A percentile compares a stretch with the other conserved stretches of the same genome.
These are phyloP conservation scores for Leptarthrus brevirostris DNA, from an alignment of 2,888 invertebrate genomes.

Conservation along the genomic window DNA sequence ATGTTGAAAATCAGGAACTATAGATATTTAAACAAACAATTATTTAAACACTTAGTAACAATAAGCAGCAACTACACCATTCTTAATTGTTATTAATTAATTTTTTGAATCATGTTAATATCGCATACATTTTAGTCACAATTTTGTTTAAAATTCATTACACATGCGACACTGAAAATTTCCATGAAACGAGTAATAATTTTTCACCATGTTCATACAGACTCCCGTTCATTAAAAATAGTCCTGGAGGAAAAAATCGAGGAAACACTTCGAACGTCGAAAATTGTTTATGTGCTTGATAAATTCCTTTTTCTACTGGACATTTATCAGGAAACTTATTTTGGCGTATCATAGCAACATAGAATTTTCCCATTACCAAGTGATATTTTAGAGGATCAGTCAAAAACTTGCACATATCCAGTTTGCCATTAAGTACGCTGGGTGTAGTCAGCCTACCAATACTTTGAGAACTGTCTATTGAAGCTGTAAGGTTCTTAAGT, in stretches of 20 bases:
- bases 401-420: background rate
- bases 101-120: too few relatives aligned
- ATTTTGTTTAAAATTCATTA: too few relatives aligned
- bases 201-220: too few relatives aligned
- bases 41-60: too few relatives aligned
- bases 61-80: too few relatives aligned
- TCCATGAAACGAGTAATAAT: too few relatives aligned
- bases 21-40: too few relatives aligned
- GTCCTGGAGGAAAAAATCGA: background rate
- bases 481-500: background rate
- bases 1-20: too few relatives aligned
- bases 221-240: too few relatives aligned
- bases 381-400: background rate
- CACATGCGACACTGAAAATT: too few relatives aligned
- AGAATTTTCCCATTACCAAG: background rate
- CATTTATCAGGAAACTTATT: background rate
- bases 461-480: background rate
- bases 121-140: too few relatives aligned
- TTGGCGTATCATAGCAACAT: background rate
- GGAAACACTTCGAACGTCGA: background rate
- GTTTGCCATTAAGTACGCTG: background rate
- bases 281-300: background rate
- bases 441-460: background rate
- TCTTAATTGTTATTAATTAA: too few relatives aligned
- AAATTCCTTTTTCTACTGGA: background rate